A percentile compares a stretch with the other conserved stretches of the same genome.
These are phyloP conservation scores for Muscicapa striata DNA, from an alignment of 2,797 vertebrate genomes.

Conservation along the genomic window DNA sequence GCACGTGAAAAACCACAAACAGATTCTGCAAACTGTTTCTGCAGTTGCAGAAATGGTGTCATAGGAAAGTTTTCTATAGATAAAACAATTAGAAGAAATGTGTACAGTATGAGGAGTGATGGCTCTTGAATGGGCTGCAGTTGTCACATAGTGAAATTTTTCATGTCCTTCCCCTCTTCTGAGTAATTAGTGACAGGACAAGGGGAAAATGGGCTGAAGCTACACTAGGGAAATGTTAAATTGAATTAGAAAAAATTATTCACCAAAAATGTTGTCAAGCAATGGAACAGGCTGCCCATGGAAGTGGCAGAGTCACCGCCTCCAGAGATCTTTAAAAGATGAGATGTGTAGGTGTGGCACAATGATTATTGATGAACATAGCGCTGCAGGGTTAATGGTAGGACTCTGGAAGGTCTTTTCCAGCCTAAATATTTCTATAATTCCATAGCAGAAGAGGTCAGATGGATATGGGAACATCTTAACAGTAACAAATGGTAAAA, in stretches of 20 bases:
- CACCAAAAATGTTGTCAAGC: no score
- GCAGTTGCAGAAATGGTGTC: background rate
- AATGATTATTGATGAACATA: background rate
- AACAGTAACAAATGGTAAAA: background rate
- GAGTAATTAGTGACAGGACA: no score
- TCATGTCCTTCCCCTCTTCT: background rate
- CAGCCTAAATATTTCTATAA: background rate
- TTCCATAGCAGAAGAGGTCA: background rate
- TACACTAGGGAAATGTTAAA: background rate
- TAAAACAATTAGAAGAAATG: background rate
- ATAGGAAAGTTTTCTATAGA: background rate
- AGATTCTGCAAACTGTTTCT: background rate
- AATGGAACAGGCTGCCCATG: background rate
- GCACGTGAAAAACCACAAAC: background rate
- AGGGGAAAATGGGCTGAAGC: background rate
- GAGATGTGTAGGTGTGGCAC: no score
- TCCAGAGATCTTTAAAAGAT: no score
- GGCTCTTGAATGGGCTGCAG: background rate
- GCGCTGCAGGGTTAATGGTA: background rate
- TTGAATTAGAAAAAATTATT: background rate
- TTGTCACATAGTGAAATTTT: background rate
- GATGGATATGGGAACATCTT: background rate
- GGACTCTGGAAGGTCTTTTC: background rate
- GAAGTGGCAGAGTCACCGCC: background rate
- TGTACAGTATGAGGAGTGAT: fast-evolving